Evolutionary conservation across 1,140 invertebrate genomes (phyloP).

Genomic region (Temnothorax curvispinosus): DNA sequence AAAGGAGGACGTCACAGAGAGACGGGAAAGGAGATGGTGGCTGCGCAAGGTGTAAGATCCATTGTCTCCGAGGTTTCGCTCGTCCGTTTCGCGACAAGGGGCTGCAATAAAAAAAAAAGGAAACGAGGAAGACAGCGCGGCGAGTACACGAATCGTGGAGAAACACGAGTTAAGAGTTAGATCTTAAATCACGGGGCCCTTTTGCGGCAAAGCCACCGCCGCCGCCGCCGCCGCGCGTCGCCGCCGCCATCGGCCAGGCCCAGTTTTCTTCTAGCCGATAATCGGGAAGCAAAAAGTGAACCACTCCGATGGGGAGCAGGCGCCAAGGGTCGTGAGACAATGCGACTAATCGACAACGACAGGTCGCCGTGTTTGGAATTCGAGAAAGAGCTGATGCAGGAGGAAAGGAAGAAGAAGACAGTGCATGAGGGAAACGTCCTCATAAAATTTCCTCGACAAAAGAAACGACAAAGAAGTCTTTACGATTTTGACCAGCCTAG

Average conservation of each 20-base stretch:
- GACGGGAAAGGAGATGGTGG: conserved; percentile 1
- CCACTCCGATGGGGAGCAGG: conserved; percentile 56
- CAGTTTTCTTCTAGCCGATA: conserved; percentile 38
- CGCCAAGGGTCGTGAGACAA: conserved; percentile 73
- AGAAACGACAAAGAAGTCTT: background rate
- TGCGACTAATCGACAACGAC: conserved; percentile 76
- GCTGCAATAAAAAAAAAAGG: conserved; percentile 67
- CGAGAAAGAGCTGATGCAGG: background rate
- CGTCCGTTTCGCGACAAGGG: conserved; percentile 57
- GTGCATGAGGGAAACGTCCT: background rate
- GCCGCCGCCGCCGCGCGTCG: background rate
- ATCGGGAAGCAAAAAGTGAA: conserved; percentile 52
- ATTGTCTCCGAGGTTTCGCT: conserved; percentile 72
- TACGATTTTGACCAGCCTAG: background rate
- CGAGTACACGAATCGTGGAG: conserved; percentile 37
- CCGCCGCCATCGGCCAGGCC: background rate
- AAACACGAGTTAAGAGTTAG: conserved; percentile 75
- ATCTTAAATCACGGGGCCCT: conserved; percentile 79
- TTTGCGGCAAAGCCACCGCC: conserved; percentile 45
- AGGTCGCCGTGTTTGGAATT: conserved; percentile 65
- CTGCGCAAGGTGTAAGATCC: conserved; percentile 77
- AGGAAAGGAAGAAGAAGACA: background rate
- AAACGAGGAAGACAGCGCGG: conserved; percentile 37
- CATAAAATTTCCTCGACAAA: background rate
- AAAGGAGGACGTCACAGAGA: conserved; percentile 4